phyloP scores from a whole-genome alignment of 1,140 invertebrate species.

The Ips nitidus region DNA sequence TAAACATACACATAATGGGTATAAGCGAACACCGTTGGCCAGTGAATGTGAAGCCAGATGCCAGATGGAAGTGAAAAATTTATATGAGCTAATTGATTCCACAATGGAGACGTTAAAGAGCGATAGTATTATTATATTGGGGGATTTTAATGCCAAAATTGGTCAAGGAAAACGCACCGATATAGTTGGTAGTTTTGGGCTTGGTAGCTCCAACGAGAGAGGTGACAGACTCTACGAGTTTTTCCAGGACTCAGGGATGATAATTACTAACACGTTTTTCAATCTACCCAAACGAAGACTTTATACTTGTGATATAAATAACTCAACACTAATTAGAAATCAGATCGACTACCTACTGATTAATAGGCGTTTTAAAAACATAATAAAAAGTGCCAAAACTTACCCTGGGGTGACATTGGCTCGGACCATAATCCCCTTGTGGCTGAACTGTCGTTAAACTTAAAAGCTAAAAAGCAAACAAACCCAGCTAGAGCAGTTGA shows the following conservation, averaged over 20 bases:
- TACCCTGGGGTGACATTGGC: no score
- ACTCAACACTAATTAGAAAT: constrained; percentile 1
- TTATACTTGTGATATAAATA: constrained; percentile 13
- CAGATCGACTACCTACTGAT: no score
- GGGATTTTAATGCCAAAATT: not conserved
- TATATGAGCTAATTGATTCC: constrained; percentile 10
- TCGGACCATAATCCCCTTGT: no score
- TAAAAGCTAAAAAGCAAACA: no score
- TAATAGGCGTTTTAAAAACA: no score
- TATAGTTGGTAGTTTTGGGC: constrained; percentile 10
- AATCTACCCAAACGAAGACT: constrained; percentile 11
- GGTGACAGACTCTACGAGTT: not conserved
- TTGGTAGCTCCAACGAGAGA: constrained; percentile 5
- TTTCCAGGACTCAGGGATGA: not conserved
- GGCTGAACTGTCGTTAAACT: no score
- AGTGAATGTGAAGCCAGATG: not conserved
- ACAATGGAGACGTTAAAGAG: constrained; percentile 8
- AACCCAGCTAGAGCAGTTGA: no score
- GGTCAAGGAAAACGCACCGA: constrained; percentile 9
- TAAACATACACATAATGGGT: constrained; percentile 1
- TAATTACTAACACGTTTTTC: constrained; percentile 2
- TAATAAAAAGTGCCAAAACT: no score
- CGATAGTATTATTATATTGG: constrained; percentile 7
- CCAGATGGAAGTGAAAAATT: constrained; percentile 1
- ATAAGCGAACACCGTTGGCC: not conserved